Evolutionary conservation across 2,888 invertebrate species (phyloP).

Genomic region (Schizaphis graminum): DNA sequence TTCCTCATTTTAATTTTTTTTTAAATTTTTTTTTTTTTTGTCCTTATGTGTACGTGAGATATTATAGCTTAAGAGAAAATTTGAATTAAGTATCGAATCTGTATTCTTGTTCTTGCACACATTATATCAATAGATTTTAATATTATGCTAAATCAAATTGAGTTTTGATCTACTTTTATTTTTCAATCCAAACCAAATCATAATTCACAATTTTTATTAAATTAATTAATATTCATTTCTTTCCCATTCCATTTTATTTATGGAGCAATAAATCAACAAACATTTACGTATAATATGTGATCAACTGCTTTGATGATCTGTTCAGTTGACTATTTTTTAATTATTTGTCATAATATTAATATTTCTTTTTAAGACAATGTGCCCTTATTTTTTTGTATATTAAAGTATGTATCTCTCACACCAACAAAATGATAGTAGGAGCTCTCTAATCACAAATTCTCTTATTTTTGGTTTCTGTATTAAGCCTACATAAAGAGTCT

Average conservation of each 20-base stretch:
- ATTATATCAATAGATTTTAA: constrained; percentile 19
- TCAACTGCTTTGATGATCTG: neutral
- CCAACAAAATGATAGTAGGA: neutral
- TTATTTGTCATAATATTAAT: neutral
- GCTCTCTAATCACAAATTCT: neutral
- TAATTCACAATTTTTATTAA: neutral
- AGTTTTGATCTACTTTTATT: constrained; percentile 19
- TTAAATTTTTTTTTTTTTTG: constrained; percentile 23
- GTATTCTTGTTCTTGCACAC: constrained; percentile 21
- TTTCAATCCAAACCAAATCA: constrained; percentile 6
- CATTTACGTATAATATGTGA: neutral
- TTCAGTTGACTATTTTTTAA: constrained; percentile 10
- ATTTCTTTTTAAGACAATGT: neutral
- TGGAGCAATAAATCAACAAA: neutral
- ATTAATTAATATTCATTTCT: constrained; percentile 4
- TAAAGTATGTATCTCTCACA: neutral
- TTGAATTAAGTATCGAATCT: constrained; percentile 40
- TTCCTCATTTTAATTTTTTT: constrained; percentile 46
- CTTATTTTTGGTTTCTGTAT: neutral
- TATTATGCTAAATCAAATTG: constrained; percentile 29
- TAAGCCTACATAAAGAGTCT: constrained; percentile 25
- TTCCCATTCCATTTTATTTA: constrained; percentile 23
- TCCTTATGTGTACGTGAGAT: constrained; percentile 41
- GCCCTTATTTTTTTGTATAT: neutral
- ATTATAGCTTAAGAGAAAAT: constrained; percentile 30